A percentile compares a stretch with the other conserved stretches of the same genome.
Evolutionary conservation across 53 echinoderm and acorn worm species (phyloP).

Genomic region (Holothuria scabra): DNA sequence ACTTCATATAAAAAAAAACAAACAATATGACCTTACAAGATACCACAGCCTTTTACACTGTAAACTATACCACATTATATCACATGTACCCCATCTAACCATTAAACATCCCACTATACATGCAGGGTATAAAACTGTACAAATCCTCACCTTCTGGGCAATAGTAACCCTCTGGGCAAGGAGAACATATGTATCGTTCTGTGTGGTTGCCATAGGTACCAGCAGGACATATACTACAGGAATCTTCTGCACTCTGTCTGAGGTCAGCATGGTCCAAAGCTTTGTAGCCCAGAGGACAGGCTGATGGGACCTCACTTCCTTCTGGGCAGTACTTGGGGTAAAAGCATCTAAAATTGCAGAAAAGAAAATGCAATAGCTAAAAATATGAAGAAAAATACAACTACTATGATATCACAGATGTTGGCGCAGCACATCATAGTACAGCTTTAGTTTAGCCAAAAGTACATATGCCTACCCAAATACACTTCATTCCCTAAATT

Average conservation of each 20-base stretch:
- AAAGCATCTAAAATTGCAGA: slow-evolving; percentile 62
- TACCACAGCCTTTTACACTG: no score
- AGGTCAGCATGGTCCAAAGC: slow-evolving; percentile 75
- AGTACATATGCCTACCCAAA: no score
- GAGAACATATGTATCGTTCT: slow-evolving; percentile 78
- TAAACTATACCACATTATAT: no score
- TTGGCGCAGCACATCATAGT: no score
- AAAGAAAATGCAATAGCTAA: background rate
- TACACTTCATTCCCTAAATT: no score
- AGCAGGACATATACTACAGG: slow-evolving; percentile 88
- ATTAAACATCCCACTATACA: no score
- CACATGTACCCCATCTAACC: no score
- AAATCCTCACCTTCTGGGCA: slow-evolving; percentile 85
- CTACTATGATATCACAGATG: no score
- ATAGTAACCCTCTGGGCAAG: slow-evolving; percentile 88
- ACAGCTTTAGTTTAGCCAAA: no score
- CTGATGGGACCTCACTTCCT: slow-evolving; percentile 85
- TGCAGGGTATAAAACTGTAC: background rate
- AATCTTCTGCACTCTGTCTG: slow-evolving; percentile 42
- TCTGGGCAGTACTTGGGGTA: slow-evolving; percentile 97
- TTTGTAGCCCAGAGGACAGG: slow-evolving; percentile 85
- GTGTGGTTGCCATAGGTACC: slow-evolving; percentile 97
- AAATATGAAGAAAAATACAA: background rate
- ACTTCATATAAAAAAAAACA: no score
- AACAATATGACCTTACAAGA: no score